phyloP scores from a whole-genome alignment of 2,888 invertebrate genomes.

The Dynastes maya region DNA sequence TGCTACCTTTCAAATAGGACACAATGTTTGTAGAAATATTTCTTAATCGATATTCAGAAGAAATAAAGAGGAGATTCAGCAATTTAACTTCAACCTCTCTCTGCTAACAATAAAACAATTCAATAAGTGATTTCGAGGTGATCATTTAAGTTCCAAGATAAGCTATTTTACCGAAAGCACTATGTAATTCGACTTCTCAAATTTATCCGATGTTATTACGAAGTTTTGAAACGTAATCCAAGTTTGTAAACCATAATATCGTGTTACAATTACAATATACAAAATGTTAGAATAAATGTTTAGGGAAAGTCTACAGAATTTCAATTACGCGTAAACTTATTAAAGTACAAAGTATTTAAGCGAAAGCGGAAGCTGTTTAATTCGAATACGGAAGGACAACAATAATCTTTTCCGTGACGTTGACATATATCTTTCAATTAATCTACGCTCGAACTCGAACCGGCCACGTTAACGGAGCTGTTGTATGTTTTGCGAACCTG shows the following conservation, averaged over 20 bases:
- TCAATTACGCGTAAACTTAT: no score
- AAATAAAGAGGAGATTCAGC: no score
- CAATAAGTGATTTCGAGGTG: no score
- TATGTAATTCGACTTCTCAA: background rate
- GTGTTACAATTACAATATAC: constrained; percentile 6
- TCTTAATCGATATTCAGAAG: no score
- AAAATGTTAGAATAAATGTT: background rate
- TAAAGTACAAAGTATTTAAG: background rate
- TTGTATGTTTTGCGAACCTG: constrained; percentile 1
- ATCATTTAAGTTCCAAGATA: no score
- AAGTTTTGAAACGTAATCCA: constrained; percentile 13
- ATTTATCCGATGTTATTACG: background rate
- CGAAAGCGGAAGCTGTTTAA: constrained; percentile 1
- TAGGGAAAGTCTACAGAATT: no score
- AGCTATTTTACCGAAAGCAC: no score
- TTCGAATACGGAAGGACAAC: background rate
- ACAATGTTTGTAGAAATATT: no score
- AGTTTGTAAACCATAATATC: constrained; percentile 6
- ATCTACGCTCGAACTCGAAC: constrained; percentile 15
- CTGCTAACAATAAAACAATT: no score
- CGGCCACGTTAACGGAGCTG: background rate
- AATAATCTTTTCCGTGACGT: background rate
- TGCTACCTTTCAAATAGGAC: no score
- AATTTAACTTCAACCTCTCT: no score
- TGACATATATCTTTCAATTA: constrained; percentile 16